Conservation (phyloP, 2,888 invertebrate species). For the Lasioglossum zephyrum region DNA sequence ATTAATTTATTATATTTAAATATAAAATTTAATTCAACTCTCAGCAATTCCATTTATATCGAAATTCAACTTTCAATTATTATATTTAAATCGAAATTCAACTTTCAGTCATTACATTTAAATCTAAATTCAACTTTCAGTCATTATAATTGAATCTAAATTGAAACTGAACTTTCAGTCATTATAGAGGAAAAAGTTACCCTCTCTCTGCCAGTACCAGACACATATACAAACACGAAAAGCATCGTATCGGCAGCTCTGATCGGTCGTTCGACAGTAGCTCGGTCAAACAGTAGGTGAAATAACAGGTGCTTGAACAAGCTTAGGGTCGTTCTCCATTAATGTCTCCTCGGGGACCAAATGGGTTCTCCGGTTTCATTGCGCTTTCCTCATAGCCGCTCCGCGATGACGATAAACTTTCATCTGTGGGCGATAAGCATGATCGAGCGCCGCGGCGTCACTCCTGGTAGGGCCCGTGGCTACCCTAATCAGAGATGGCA, state of each 20-base stretch:
- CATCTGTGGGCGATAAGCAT: slow-evolving; percentile 53
- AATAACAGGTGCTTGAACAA: slow-evolving; percentile 42
- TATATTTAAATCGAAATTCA: no score
- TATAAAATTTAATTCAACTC: no score
- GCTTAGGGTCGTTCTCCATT: slow-evolving; percentile 52
- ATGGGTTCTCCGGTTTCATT: slow-evolving; percentile 49
- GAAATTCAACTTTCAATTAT: no score
- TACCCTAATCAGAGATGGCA: neutral
- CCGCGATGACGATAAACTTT: slow-evolving; percentile 25
- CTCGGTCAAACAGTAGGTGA: neutral
- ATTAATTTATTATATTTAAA: no score
- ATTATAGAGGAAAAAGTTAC: no score
- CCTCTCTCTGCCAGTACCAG: no score
- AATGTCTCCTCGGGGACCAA: slow-evolving; percentile 43
- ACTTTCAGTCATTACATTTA: no score
- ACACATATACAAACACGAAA: no score
- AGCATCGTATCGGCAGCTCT: neutral
- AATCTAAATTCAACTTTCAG: no score
- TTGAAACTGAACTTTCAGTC: no score
- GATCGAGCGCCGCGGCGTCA: slow-evolving; percentile 15
- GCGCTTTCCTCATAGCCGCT: slow-evolving; percentile 26
- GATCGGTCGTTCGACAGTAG: slow-evolving; percentile 19
- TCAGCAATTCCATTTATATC: no score
- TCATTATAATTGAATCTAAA: no score
- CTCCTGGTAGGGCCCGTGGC: neutral